phyloP scores from a whole-genome alignment of 2,888 invertebrate species.

The Ellobium chinense region DNA sequence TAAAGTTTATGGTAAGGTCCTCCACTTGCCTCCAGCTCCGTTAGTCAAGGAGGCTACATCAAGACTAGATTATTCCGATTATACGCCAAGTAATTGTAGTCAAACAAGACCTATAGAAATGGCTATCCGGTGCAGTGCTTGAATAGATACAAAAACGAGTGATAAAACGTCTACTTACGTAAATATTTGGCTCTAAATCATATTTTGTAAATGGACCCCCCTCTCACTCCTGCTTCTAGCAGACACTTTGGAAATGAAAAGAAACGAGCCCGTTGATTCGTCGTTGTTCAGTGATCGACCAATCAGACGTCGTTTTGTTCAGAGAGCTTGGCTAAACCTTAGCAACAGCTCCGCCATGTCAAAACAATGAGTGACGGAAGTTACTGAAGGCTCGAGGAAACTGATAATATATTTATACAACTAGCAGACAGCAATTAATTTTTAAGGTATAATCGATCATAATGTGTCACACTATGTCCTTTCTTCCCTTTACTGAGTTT shows the following conservation, averaged over 20 bases:
- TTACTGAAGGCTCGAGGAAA: neutral
- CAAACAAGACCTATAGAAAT: too few species aligned
- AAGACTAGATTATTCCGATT: too few species aligned
- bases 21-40: too few species aligned
- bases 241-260: neutral
- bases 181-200: neutral
- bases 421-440: too few species aligned
- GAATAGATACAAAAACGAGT: neutral
- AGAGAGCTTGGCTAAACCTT: neutral
- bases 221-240: neutral
- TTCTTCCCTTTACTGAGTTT: too few species aligned
- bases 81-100: too few species aligned
- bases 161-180: neutral
- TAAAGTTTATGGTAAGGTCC: too few species aligned
- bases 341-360: neutral
- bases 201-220: neutral
- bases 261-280: neutral
- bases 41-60: too few species aligned
- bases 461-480: too few species aligned
- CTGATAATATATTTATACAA: too few species aligned
- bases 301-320: neutral
- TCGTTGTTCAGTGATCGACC: neutral
- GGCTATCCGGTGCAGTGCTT: too few species aligned
- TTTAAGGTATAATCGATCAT: too few species aligned
- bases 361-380: neutral